These are phyloP conservation scores for Pimpla rufipes DNA, from an alignment of 2,888 invertebrate species.

Conservation along the genomic window DNA sequence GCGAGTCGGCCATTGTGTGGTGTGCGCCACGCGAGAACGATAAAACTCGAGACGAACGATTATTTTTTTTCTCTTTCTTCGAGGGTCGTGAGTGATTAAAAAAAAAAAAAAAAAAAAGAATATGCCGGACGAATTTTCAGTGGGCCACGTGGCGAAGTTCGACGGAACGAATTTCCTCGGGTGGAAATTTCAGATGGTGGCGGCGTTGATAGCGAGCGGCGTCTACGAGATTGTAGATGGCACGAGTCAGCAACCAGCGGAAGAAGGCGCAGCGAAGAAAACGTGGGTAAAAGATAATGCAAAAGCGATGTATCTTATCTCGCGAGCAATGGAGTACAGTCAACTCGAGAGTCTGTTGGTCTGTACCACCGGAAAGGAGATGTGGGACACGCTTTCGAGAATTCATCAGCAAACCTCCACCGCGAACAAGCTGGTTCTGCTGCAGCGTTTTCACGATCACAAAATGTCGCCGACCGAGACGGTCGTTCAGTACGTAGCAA, in stretches of 20 bases:
- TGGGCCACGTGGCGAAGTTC: conserved; percentile 60
- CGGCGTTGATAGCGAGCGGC: conserved; percentile 24
- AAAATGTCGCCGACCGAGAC: conserved; percentile 67
- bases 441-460: conserved; percentile 68
- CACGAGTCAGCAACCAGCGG: conserved; percentile 6
- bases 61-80: too few species aligned
- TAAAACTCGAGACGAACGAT: too few species aligned
- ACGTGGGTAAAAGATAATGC: conserved; percentile 64
- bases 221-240: conserved; percentile 35
- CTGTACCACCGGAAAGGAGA: conserved; percentile 58
- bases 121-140: conserved; percentile 43
- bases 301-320: conserved; percentile 64
- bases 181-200: conserved; percentile 63
- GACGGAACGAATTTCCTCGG: conserved; percentile 66
- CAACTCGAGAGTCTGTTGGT: conserved; percentile 56
- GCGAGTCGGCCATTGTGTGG: too few species aligned
- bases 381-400: conserved; percentile 60
- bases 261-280: too few species aligned
- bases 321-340: conserved; percentile 50
- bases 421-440: conserved; percentile 64
- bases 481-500: conserved; percentile 74
- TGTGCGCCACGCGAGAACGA: too few species aligned
- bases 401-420: conserved; percentile 69
- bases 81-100: too few species aligned
- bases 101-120: too few species aligned